Base-by-base conservation (phyloP, 2,888 invertebrate species). In the Euzophera pinguis region DNA sequence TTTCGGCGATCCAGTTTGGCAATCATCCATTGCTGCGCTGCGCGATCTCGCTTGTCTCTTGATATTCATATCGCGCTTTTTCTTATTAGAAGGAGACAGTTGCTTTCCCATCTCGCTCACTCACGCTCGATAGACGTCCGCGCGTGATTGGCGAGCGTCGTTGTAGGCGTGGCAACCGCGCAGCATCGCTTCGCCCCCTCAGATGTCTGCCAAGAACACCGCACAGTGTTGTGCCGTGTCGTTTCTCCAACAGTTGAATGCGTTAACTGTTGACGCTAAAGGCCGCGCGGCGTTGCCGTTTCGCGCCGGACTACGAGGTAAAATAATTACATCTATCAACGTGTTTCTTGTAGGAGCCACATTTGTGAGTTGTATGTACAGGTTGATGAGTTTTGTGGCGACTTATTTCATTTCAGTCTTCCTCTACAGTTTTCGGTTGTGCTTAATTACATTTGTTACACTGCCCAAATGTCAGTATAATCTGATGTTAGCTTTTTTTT, bases 171-270 rank as follows among this genome's bases (percentile, higher is more conserved):
- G 84, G 81, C 78, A 64, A 65, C 76, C 67, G 62, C 72, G 74
- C 81, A 71, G 70, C 68, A 54, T 66, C 72, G 66, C 67, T 62
- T 72, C 73, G 78, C 74, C 77, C 81, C 76, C 75, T 79, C 80
- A 79, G 81, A 81, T 75, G 80, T 80, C 81, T 59, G 74, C 75
- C 73, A 43, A 29, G 43, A 43, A 43, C 43, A 9, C 13, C 14
- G 72, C 67, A 59, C 67, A 70, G 68, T 74, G 72, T 86, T 87
- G 88, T 85, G 69, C 78, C 81, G 84, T 73, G 84, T 74, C 74
- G 71, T 71, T 77, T 74, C 74, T 78, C 73, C 80, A 74, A 85
- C 88, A 88, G 89, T 85, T 86, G 84, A 84, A 87, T 85, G 81
- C 84, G 83, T 78, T 75, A 80, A 81, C 71, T 81, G 78, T 76